Percentiles rank a stretch among this genome's conserved stretches.
Evolutionary conservation across 2,888 invertebrate genomes (phyloP).

Genomic region (Harpagoxenus sublaevis): DNA sequence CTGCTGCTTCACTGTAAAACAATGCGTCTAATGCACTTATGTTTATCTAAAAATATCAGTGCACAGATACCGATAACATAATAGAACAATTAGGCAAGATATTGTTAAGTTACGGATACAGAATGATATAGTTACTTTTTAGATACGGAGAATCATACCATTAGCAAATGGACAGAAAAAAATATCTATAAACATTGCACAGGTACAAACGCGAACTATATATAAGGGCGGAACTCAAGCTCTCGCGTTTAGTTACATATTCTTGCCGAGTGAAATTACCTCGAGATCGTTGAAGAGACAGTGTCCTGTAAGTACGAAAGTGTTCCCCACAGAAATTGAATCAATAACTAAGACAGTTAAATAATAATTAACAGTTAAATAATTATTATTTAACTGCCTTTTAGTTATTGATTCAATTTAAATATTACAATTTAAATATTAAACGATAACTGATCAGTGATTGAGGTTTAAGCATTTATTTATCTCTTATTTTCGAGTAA

Average conservation of each 20-base stretch:
- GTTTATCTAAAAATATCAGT: neutral
- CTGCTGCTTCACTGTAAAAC: neutral
- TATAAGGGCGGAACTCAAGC: neutral
- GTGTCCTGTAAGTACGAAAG: neutral
- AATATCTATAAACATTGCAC: neutral
- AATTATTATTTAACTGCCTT: too few species aligned
- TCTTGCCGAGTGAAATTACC: neutral
- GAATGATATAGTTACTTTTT: neutral
- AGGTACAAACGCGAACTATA: conserved; percentile 11
- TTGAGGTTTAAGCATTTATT: neutral
- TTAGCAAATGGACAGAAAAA: neutral
- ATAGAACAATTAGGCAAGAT: neutral
- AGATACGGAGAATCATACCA: neutral
- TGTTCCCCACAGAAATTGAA: neutral
- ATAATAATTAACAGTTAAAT: neutral
- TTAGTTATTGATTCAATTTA: too few species aligned
- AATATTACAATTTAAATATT: neutral
- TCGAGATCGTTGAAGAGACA: neutral
- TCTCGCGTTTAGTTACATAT: neutral
- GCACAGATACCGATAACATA: neutral
- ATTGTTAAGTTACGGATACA: neutral
- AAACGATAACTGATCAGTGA: neutral
- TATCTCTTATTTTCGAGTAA: neutral
- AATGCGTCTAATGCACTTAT: neutral
- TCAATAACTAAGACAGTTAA: neutral